phyloP scores from a whole-genome alignment of 2,888 invertebrate genomes.

The Megalurothrips usitatus region DNA sequence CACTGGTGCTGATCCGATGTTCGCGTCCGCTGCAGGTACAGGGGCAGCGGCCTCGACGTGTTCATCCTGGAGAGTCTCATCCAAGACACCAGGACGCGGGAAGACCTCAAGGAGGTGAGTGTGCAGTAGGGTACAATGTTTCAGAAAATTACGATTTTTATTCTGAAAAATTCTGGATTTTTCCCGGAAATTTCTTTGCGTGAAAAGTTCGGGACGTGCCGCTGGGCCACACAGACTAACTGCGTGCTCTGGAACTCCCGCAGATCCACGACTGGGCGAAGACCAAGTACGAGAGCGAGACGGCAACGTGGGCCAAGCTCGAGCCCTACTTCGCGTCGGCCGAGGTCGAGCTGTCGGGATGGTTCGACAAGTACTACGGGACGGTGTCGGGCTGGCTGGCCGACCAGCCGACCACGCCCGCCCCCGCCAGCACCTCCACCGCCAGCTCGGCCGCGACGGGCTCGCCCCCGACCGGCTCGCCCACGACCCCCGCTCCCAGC shows the following conservation, averaged over 20 bases:
- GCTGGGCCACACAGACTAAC: too few species aligned
- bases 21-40: too few species aligned
- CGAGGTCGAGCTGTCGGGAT: background rate
- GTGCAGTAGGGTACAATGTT: too few species aligned
- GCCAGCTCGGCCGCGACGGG: background rate
- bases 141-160: too few species aligned
- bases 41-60: background rate
- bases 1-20: too few species aligned
- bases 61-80: background rate
- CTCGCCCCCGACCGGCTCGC: background rate
- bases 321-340: background rate
- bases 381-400: background rate
- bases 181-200: too few species aligned
- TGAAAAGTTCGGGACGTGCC: too few species aligned
- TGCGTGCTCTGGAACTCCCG: too few species aligned
- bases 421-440: background rate
- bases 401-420: background rate
- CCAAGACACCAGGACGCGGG: background rate
- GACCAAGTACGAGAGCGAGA: background rate
- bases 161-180: too few species aligned
- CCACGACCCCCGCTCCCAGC: background rate
- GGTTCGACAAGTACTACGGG: background rate
- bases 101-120: background rate
- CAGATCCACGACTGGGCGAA: background rate
- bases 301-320: background rate